A percentile compares a stretch with the other conserved stretches of the same genome.
These are phyloP conservation scores for Cylloceria caligata DNA, from an alignment of 2,888 invertebrate species.

Conservation along the genomic window DNA sequence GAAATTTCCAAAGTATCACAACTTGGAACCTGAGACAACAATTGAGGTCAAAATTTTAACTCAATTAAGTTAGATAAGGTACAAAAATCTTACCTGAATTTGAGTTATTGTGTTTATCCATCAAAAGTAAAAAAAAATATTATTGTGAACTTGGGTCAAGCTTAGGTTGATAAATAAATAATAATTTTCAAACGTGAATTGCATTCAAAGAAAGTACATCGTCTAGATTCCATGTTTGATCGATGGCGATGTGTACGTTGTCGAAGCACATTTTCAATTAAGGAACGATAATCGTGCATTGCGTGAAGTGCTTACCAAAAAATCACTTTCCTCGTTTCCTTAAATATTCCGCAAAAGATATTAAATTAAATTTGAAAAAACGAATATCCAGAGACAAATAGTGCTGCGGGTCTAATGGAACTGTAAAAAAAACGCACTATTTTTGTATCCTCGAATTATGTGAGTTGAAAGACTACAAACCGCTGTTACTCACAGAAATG, in stretches of 20 bases:
- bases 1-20: not conserved
- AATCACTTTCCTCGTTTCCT: not conserved
- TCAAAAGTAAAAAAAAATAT: no score
- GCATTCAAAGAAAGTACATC: not conserved
- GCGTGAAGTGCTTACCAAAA: not conserved
- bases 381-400: not conserved
- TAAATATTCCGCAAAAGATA: not conserved
- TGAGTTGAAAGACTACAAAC: conserved; percentile 31
- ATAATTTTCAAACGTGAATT: no score
- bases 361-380: not conserved
- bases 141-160: no score
- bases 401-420: conserved; percentile 23
- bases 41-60: not conserved
- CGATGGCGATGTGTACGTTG: no score
- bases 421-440: conserved; percentile 9
- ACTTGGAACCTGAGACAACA: not conserved
- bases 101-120: no score
- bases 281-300: not conserved
- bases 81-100: no score
- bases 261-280: no score
- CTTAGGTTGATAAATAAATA: no score
- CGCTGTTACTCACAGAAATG: not conserved
- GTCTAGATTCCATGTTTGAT: not conserved
- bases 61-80: no score
- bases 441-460: conserved; percentile 41